Evolutionary conservation across 2,888 invertebrate genomes (phyloP).

Genomic region (Allolobophora icterica): DNA sequence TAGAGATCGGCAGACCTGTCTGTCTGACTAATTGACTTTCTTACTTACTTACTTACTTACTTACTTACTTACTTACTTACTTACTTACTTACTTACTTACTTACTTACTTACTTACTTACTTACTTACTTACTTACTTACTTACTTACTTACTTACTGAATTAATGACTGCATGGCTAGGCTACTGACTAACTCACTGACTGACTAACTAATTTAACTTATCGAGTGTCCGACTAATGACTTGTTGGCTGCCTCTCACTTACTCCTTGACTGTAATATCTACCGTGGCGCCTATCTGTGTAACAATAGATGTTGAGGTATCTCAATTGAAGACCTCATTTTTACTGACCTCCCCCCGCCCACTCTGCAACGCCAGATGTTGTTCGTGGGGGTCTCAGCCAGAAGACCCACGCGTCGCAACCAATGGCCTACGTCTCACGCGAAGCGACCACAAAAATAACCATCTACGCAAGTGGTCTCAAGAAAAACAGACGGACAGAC

Average conservation of each 20-base stretch:
- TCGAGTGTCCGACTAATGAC: too few species aligned
- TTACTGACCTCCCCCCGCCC: not conserved
- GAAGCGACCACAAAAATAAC: not conserved
- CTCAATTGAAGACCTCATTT: not conserved
- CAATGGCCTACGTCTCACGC: not conserved
- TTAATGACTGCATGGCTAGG: too few species aligned
- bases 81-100: not conserved
- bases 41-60: not conserved
- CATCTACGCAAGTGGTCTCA: not conserved
- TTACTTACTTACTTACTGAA: not conserved
- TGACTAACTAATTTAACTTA: too few species aligned
- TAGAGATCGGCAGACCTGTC: too few species aligned
- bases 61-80: too few species aligned
- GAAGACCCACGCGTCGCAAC: conserved; percentile 17
- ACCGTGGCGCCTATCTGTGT: not conserved
- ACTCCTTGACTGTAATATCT: not conserved
- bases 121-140: too few species aligned
- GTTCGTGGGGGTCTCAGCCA: not conserved
- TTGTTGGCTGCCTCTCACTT: too few species aligned
- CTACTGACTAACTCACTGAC: too few species aligned
- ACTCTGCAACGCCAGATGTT: not conserved
- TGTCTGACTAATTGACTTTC: not conserved
- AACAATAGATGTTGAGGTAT: not conserved
- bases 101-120: not conserved
- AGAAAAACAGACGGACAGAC: not conserved